Evolutionary conservation across 2,797 vertebrate genomes (phyloP).

Genomic region (Cossypha caffra): DNA sequence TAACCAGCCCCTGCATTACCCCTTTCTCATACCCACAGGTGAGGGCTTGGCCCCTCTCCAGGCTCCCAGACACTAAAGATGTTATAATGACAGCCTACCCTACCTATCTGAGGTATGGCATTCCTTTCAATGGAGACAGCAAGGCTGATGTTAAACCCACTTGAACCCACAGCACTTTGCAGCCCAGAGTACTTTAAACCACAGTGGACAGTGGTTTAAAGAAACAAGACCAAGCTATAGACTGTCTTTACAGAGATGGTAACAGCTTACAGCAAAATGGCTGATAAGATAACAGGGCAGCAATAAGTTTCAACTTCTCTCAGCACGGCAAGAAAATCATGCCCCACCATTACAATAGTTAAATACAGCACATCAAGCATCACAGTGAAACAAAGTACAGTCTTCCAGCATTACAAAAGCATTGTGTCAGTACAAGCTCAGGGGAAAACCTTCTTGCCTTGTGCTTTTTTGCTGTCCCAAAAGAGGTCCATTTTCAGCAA

Average conservation of each 20-base stretch:
- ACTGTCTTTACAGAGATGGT: background rate
- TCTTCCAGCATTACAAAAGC: background rate
- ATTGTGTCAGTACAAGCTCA: fast-evolving
- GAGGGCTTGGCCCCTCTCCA: background rate
- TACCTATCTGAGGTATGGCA: background rate
- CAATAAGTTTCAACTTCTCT: background rate
- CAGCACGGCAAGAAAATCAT: background rate
- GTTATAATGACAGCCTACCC: background rate
- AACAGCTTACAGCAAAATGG: background rate
- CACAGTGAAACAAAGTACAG: background rate
- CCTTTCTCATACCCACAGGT: no score
- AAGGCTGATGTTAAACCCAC: background rate
- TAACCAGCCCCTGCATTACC: no score
- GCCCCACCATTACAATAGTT: background rate
- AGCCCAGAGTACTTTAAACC: background rate
- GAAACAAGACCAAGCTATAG: background rate
- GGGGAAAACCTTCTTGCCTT: background rate
- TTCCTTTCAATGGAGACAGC: background rate
- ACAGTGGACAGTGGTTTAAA: fast-evolving
- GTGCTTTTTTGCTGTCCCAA: background rate
- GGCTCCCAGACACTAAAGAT: background rate
- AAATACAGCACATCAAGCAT: background rate
- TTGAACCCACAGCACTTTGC: fast-evolving
- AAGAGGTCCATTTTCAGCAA: background rate
- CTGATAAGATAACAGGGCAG: background rate